These are phyloP conservation scores for Trachurus trachurus DNA, from an alignment of 2,797 vertebrate species.

Conservation along the genomic window DNA sequence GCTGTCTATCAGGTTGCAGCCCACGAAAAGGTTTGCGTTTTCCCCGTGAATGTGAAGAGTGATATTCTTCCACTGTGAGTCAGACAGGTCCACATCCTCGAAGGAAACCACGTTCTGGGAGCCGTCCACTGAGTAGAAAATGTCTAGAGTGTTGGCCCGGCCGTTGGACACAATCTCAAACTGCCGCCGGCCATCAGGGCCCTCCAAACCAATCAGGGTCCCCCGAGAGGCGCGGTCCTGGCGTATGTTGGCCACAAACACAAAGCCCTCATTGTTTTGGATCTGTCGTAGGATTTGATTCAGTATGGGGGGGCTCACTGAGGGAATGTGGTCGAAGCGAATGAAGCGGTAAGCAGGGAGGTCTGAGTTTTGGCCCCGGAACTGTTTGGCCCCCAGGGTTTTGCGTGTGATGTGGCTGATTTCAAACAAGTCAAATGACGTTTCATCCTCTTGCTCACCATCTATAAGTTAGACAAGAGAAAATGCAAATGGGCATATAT, in stretches of 20 bases:
- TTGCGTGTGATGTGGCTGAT: constrained; percentile 94
- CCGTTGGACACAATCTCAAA: constrained; percentile 97
- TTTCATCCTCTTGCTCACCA: constrained; percentile 89
- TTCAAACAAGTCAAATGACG: constrained; percentile 93
- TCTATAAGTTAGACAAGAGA: constrained; percentile 78
- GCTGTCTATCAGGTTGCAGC: constrained; percentile 95
- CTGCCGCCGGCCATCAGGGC: constrained; percentile 88
- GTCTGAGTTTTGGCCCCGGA: constrained; percentile 90
- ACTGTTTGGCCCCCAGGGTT: constrained; percentile 94
- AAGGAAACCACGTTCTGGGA: constrained; percentile 92
- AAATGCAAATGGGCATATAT: constrained; percentile 1
- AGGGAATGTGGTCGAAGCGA: constrained; percentile 95
- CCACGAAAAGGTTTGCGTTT: constrained; percentile 93
- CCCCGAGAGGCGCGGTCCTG: constrained; percentile 94
- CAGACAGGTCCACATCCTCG: constrained; percentile 96
- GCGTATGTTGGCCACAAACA: constrained; percentile 92
- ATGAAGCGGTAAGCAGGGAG: constrained; percentile 94
- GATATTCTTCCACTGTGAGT: constrained; percentile 98
- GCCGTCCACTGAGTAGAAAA: constrained; percentile 94
- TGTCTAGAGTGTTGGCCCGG: constrained; percentile 94
- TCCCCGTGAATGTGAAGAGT: constrained; percentile 94
- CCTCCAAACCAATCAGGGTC: constrained; percentile 93
- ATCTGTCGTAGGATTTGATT: constrained; percentile 88
- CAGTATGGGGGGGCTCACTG: constrained; percentile 87
- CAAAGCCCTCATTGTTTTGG: constrained; percentile 94